Base-by-base conservation (phyloP, 2,888 invertebrate species). In the Perizoma affinitatum region DNA sequence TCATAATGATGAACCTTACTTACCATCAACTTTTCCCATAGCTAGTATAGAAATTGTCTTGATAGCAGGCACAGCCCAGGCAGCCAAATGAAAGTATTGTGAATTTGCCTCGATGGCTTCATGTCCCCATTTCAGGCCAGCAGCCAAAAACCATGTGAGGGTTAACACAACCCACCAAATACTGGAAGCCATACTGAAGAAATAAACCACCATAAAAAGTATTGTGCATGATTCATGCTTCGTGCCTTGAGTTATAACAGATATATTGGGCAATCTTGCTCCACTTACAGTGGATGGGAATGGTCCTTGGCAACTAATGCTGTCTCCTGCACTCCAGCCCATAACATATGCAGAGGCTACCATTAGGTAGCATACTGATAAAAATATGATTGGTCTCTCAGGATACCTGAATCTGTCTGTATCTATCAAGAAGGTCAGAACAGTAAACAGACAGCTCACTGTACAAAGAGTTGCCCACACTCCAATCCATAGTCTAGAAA, bases 161-260 rank as follows among this genome's bases (percentile, higher is more conserved):
- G 98, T 98, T 77, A 99, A 92, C 73, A 98, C 96, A 54, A 98
- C 98, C 98, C 98, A 99, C 98, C 99, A 98, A 78, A 98, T 97
- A 82, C 97, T 97, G 48, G 97, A 97, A 35, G 98, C 98, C 97
- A 98, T 98, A 81, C 97, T 96, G 86, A 98, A 98, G 92, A 98
- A 98, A 89, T 98, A 98, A 48, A 98, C 94, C 77, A 98, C 94
- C 98, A 99, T 98, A 88, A 99, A 99, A 59, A 98, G 94, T 66
- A 99, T 96, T 42, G 98, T 98, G 87, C 98, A 99, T 76, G 91
- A 90, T 84, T 96, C 96, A 84, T 95, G 95, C 79, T 96, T 96
- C 63, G 96, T 96, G 76, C 97, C 98, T 90, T 98, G 98, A 22
- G 97, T 96, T 75, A 97, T 96, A 47, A 96, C 96, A 70, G 96